Evolutionary conservation across 2,888 invertebrate genomes (phyloP).

Genomic region (Parapristionchus giblindavisi): DNA sequence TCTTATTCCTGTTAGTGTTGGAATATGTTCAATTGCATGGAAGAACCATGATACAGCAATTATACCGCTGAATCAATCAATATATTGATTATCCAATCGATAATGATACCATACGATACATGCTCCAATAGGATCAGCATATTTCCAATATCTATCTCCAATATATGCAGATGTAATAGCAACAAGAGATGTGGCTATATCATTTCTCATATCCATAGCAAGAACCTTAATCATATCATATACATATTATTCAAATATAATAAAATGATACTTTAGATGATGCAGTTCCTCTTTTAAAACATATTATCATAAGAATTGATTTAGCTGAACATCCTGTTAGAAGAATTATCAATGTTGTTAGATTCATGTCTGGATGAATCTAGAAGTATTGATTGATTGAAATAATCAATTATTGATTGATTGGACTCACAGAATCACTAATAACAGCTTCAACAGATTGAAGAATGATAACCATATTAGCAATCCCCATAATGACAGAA

Average conservation of each 20-base stretch:
- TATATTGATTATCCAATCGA: neutral
- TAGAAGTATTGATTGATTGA: conserved; percentile 41
- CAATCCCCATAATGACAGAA: conserved; percentile 72
- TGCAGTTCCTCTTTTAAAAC: conserved; percentile 57
- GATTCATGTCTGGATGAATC: conserved; percentile 64
- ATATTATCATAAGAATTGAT: conserved; percentile 59
- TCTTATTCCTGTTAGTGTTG: conserved; percentile 62
- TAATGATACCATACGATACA: conserved; percentile 69
- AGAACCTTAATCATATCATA: conserved; percentile 54
- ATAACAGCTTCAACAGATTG: conserved; percentile 69
- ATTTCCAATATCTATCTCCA: conserved; percentile 69
- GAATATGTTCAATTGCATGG: conserved; percentile 65
- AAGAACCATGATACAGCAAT: conserved; percentile 67
- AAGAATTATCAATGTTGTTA: conserved; percentile 59
- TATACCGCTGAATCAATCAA: conserved; percentile 57
- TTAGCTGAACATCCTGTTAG: conserved; percentile 60
- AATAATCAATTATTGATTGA: neutral
- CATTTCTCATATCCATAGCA: conserved; percentile 73
- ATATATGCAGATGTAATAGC: conserved; percentile 72
- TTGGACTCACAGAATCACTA: neutral
- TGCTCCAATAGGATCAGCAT: conserved; percentile 73
- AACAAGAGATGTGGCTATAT: conserved; percentile 72
- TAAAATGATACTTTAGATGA: conserved; percentile 43
- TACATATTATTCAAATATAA: neutral
- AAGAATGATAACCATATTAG: conserved; percentile 69